Conservation (phyloP, 2,797 vertebrate genomes). For the Xenops minutus region DNA sequence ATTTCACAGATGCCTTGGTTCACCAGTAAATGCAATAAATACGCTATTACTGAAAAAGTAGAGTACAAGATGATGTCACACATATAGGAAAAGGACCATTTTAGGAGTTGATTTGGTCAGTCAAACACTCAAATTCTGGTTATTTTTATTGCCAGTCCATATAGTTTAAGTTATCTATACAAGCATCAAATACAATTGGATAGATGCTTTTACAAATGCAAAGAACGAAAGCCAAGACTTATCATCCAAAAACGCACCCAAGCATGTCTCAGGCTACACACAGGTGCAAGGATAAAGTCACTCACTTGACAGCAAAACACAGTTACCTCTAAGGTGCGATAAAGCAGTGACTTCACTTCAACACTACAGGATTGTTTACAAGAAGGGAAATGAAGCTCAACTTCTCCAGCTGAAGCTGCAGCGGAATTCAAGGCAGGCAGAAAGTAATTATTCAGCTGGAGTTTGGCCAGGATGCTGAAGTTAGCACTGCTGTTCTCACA, state of each 20-base stretch:
- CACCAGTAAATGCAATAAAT: neutral
- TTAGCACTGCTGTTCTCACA: neutral
- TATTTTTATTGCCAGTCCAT: neutral
- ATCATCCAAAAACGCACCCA: neutral
- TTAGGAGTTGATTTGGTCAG: neutral
- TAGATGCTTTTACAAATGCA: neutral
- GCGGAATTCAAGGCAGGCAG: constrained; percentile 35
- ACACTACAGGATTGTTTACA: neutral
- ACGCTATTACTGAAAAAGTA: neutral
- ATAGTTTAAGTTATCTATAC: neutral
- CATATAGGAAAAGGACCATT: neutral
- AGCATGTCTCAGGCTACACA: neutral
- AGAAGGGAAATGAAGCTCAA: constrained; percentile 17
- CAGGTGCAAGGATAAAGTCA: neutral
- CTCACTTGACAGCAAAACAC: accelerated
- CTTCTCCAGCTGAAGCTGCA: constrained; percentile 40
- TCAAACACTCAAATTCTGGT: neutral
- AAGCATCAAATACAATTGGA: neutral
- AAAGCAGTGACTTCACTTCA: neutral
- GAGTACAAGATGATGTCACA: neutral
- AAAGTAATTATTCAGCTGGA: constrained; percentile 57
- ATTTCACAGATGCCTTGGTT: neutral
- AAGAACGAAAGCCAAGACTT: neutral
- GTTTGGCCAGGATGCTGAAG: neutral
- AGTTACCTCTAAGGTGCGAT: neutral